These are phyloP conservation scores for Xenops minutus DNA, from an alignment of 2,797 vertebrate species.

Conservation along the genomic window DNA sequence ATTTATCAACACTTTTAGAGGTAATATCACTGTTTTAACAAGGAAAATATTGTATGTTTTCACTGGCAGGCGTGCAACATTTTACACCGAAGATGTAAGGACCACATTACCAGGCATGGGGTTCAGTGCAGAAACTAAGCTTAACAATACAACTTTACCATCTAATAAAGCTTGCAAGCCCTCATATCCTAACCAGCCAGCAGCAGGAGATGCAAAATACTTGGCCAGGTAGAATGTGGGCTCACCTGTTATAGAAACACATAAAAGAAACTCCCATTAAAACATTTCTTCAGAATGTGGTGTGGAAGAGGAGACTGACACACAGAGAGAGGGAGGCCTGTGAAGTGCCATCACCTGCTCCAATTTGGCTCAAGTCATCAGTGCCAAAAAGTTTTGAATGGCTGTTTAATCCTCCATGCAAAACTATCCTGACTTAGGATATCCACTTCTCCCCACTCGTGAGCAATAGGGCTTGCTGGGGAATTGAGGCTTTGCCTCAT, in stretches of 20 bases:
- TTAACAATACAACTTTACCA: neutral
- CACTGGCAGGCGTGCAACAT: neutral
- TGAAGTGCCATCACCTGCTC: neutral
- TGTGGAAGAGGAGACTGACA: neutral
- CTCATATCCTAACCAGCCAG: neutral
- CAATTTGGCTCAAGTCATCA: neutral
- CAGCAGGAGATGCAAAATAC: neutral
- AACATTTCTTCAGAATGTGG: neutral
- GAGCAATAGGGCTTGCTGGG: neutral
- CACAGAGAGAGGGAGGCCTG: neutral
- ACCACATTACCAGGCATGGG: neutral
- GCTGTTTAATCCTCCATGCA: neutral
- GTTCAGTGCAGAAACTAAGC: neutral
- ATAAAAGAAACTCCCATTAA: neutral
- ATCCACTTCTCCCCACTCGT: neutral
- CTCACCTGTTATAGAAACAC: neutral
- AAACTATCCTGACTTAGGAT: neutral
- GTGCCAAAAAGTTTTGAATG: neutral
- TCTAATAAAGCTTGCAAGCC: neutral
- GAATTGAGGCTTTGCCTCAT: neutral
- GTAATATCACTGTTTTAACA: neutral
- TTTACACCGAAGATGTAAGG: neutral
- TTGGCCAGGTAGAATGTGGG: neutral
- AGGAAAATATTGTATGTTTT: neutral
- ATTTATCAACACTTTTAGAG: neutral